These are phyloP conservation scores for Antheraea mylitta DNA, from an alignment of 1,140 invertebrate genomes.

Conservation along the genomic window DNA sequence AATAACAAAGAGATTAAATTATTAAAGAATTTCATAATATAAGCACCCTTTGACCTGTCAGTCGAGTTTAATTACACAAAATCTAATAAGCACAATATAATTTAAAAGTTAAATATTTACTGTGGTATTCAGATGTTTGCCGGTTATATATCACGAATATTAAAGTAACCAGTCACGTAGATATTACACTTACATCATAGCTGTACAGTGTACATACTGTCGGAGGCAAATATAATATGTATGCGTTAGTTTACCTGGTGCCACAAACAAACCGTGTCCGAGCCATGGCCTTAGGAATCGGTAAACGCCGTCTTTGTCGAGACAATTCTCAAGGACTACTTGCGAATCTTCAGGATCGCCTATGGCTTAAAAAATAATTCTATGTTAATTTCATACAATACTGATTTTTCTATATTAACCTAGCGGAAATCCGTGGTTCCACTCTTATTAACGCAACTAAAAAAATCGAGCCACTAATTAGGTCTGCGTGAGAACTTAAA, in stretches of 20 bases:
- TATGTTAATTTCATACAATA: background rate
- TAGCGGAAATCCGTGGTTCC: too few relatives aligned
- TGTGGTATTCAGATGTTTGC: background rate
- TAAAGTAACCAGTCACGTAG: background rate
- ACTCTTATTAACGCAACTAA: too few relatives aligned
- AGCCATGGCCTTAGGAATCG: slow-evolving; percentile 84
- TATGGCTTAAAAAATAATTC: slow-evolving; percentile 46
- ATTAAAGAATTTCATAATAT: background rate
- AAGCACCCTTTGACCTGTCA: background rate
- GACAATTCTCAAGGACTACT: slow-evolving; percentile 62
- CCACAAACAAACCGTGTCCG: slow-evolving; percentile 85
- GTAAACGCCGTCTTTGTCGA: slow-evolving; percentile 86
- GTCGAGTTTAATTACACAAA: background rate
- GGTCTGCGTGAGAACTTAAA: too few relatives aligned
- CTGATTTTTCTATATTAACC: too few relatives aligned
- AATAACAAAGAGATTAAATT: background rate
- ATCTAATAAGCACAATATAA: background rate
- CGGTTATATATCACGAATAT: slow-evolving; percentile 4
- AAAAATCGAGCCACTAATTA: too few relatives aligned
- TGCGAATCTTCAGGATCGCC: slow-evolving; percentile 73
- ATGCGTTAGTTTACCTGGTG: slow-evolving; percentile 74
- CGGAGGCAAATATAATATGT: slow-evolving; percentile 5
- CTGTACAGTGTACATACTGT: background rate
- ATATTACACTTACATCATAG: slow-evolving; percentile 10
- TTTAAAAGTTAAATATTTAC: background rate